Conservation (phyloP, 2,888 invertebrate genomes). For the Hyposoter dolosus region DNA sequence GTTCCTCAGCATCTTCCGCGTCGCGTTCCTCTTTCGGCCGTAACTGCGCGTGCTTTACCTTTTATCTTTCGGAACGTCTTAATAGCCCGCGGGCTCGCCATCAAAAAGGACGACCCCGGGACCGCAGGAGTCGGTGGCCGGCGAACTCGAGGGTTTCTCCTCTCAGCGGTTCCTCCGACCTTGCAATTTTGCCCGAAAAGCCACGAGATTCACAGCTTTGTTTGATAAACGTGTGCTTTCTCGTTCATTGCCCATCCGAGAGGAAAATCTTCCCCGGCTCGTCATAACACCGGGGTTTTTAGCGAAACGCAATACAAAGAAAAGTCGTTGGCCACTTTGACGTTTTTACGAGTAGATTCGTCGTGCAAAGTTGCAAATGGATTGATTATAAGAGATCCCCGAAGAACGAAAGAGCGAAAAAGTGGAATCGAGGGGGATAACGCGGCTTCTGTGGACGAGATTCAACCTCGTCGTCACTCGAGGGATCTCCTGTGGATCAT, state of each 20-base stretch:
- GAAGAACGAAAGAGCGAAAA: slow-evolving; percentile 10
- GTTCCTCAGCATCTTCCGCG: slow-evolving; percentile 64
- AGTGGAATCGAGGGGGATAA: slow-evolving; percentile 28
- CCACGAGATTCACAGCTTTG: slow-evolving; percentile 5
- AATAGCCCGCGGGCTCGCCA: slow-evolving; percentile 74
- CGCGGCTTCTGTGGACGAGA: slow-evolving; percentile 27
- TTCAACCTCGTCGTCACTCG: slow-evolving; percentile 52
- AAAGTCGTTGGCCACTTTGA: background rate
- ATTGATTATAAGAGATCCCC: slow-evolving; percentile 42
- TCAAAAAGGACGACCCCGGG: slow-evolving; percentile 31
- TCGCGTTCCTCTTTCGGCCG: slow-evolving; percentile 54
- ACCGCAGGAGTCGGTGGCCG: slow-evolving; percentile 10
- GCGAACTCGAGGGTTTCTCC: background rate
- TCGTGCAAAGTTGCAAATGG: slow-evolving; percentile 22
- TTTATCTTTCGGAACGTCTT: slow-evolving; percentile 80
- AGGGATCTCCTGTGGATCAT: slow-evolving; percentile 75
- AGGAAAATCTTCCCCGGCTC: slow-evolving; percentile 12
- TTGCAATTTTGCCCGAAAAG: background rate
- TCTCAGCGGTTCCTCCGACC: background rate
- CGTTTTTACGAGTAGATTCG: slow-evolving; percentile 5
- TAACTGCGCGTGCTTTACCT: slow-evolving; percentile 68
- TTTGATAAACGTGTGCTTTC: background rate
- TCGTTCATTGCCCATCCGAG: background rate
- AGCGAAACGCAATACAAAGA: background rate
- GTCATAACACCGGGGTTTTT: background rate